These are phyloP conservation scores for Hippocampus zosterae DNA, from an alignment of 2,113 vertebrate genomes.

Conservation along the genomic window DNA sequence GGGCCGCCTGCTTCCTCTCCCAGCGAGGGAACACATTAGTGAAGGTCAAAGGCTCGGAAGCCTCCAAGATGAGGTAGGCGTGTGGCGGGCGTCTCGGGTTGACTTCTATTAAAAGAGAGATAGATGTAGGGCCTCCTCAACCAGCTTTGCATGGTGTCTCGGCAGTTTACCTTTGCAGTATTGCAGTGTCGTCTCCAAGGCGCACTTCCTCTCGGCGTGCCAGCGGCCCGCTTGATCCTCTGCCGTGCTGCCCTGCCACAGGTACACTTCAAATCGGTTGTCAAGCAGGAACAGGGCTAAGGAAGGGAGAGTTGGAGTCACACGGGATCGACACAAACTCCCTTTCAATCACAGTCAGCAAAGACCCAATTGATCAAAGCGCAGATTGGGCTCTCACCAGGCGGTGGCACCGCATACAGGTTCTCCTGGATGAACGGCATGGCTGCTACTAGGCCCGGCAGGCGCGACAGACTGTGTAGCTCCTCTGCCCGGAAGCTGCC, in stretches of 20 bases:
- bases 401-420: slow-evolving; percentile 63
- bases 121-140: background rate
- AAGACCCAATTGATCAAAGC: background rate
- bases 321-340: background rate
- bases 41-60: slow-evolving; percentile 75
- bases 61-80: slow-evolving; percentile 71
- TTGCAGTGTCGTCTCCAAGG: slow-evolving; percentile 72
- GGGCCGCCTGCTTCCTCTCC: slow-evolving; percentile 55
- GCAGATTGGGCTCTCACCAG: slow-evolving; percentile 57
- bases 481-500: slow-evolving; percentile 65
- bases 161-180: slow-evolving; percentile 72
- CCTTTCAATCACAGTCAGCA: background rate
- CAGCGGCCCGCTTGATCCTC: slow-evolving; percentile 49
- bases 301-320: background rate
- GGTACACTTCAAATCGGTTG: slow-evolving; percentile 75
- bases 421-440: slow-evolving; percentile 75
- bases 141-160: background rate
- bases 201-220: slow-evolving; percentile 64
- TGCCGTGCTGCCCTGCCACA: slow-evolving; percentile 68
- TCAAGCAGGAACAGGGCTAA: slow-evolving; percentile 75
- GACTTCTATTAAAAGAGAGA: slow-evolving; percentile 56
- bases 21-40: slow-evolving; percentile 77
- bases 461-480: slow-evolving; percentile 49
- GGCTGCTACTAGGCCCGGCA: slow-evolving; percentile 60
- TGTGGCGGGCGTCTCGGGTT: slow-evolving; percentile 69